phyloP scores from a whole-genome alignment of 2,113 vertebrate genomes.

The Petromus typicus region DNA sequence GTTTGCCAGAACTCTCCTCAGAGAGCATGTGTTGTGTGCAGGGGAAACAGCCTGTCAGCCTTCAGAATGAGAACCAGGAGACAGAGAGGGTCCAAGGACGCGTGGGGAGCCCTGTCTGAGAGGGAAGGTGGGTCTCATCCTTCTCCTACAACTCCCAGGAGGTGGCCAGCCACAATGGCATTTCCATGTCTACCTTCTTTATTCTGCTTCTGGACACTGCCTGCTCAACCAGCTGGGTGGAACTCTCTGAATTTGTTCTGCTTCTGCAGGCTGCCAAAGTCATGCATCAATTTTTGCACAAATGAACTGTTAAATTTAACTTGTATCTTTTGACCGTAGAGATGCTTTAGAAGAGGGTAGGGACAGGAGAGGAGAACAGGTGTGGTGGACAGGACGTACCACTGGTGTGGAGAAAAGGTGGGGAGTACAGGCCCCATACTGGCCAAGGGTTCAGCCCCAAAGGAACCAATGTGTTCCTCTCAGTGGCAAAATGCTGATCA shows the following conservation, averaged over 20 bases:
- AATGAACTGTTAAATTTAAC: background rate
- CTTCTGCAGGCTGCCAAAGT: background rate
- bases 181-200: background rate
- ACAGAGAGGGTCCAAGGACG: background rate
- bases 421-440: background rate
- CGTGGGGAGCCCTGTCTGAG: background rate
- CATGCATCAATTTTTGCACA: background rate
- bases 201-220: background rate
- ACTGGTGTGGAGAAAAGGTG: background rate
- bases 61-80: background rate
- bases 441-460: background rate
- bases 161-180: background rate
- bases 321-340: background rate
- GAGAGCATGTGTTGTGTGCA: background rate
- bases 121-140: background rate
- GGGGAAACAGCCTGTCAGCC: background rate
- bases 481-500: background rate
- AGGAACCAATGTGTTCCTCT: background rate
- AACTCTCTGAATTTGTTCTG: background rate
- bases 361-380: background rate
- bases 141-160: background rate
- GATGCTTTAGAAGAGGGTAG: background rate
- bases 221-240: background rate
- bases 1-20: background rate
- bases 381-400: background rate